Evolutionary conservation across 1,140 invertebrate species (phyloP), one percentile per base, ranked within the genome.

Genomic region (Idris sp.): DNA sequence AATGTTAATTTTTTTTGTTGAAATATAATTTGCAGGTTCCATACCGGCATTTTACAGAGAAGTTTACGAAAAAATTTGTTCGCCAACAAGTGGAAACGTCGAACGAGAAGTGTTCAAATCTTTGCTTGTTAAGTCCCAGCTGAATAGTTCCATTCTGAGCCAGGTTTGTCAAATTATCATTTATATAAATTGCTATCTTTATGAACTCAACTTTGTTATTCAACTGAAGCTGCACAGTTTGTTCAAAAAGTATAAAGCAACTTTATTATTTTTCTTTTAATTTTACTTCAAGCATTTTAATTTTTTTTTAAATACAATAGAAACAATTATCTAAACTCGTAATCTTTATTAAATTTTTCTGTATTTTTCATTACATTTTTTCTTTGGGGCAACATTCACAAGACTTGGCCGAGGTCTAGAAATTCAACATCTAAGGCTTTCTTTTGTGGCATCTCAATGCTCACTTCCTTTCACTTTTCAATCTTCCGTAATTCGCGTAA

Each of bases 11-110:
- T n/a, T n/a, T n/a, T n/a, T n/a, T n/a, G n/a, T n/a, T n/a, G n/a
- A n/a, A n/a, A n/a, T n/a, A n/a, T n/a, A n/a, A n/a, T n/a, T 16
- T 16, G 14, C 7, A 92, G 91, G 91, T 74, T 89, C 89, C 13
- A 89, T 92, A 74, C 91, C 91, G 49, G 85, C 90, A 7, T 89
- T 89, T 79, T 92, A 92, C 76, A 81, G 91, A 54, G 90, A 92
- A 79, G 85, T 91, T 43, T 91, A 90, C 77, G 90, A 91, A 74
- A 86, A 83, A 76, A 90, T 91, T 44, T 89, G 91, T 61, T 92
- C 90, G 49, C 89, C 90, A 16, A 89, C 90, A 77, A 89, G 87
- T 81, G 90, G 88, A 80, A 89, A 88, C 72, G 89, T 92, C 28
- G 90, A 91, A 62, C 85, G 88, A 59, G 91, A 92, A 79, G 86